phyloP scores from a whole-genome alignment of 53 echinoderm and acorn worm species.

The Apostichopus leukothele region DNA sequence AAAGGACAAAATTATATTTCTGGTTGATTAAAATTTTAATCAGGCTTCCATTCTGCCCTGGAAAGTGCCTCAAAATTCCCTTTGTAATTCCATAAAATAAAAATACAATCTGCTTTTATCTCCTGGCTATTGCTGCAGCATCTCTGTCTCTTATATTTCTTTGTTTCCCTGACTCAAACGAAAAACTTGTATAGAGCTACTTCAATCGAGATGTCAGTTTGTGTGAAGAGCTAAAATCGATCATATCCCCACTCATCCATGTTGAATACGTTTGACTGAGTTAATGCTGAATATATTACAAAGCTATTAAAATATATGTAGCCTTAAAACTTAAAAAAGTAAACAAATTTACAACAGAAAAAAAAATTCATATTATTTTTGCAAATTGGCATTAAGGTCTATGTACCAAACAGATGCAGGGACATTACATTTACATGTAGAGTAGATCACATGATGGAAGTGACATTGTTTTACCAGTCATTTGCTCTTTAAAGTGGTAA shows the following conservation, averaged over 20 bases:
- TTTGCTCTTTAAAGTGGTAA: no score
- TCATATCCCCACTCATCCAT: background rate
- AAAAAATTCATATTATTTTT: no score
- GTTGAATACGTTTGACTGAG: background rate
- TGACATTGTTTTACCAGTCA: no score
- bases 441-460: no score
- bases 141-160: background rate
- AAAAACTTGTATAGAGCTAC: conserved; percentile 1
- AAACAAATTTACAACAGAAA: no score
- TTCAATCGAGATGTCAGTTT: conserved; percentile 4
- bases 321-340: no score
- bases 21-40: no score
- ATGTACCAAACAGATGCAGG: no score
- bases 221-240: conserved; percentile 8
- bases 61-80: conserved; percentile 10
- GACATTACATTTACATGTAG: no score
- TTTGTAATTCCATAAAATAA: conserved; percentile 2
- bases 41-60: background rate
- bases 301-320: background rate
- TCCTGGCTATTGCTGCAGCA: background rate
- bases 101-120: conserved; percentile 13
- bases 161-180: conserved; percentile 17
- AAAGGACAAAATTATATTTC: no score
- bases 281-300: conserved; percentile 4
- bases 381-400: no score